Base-by-base conservation (phyloP, 2,888 invertebrate species). In the Anarsia innoxiella region DNA sequence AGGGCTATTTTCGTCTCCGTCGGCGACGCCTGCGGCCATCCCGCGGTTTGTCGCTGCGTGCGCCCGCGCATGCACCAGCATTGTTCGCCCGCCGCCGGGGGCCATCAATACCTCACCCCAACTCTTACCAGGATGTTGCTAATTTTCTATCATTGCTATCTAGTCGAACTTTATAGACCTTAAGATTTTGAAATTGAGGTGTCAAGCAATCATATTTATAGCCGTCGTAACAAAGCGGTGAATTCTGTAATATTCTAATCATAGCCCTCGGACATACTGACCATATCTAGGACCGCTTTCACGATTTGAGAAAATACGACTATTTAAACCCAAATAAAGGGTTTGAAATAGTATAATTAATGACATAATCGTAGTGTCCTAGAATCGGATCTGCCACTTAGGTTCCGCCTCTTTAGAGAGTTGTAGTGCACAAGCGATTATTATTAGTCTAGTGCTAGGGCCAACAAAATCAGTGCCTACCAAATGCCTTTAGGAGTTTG, bases 61-160 rank as follows among this genome's bases (percentile, higher is more conserved):
- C 53, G 59, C 57, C 56, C 53, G 61, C 65, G 62, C 64, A 56
- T 56, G 63, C 58, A 47, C 59, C 56, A 57, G 68, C 65, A 75
- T 75, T 70, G 78, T 75, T 66, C 67, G 56, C 52, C 49, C 51
- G 61, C 56, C 59, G 76, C 78, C 80, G 25, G 8, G 59, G 74
- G 77, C 80, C 53, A 59, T 63, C 72, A 66, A 77, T 84, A 69
- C 72, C 64, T 82, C 73, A 80, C 76, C 78, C 71, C 59, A 67
- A 79, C 76, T 75, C 69, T 70, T 68, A 72, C 73, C 73, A 71
- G 77, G 77, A 82, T 75, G 68, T 77, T 68, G 75, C 84, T 83
- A 82, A 84, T 84, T 84, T 83, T 82, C 78, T 79, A 82, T 82
- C 79, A 78, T 78, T 80, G 76, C 66, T 68, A 72, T 72, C 76